These are phyloP conservation scores for Hemithea aestivaria DNA, from an alignment of 2,888 invertebrate genomes.

Conservation along the genomic window DNA sequence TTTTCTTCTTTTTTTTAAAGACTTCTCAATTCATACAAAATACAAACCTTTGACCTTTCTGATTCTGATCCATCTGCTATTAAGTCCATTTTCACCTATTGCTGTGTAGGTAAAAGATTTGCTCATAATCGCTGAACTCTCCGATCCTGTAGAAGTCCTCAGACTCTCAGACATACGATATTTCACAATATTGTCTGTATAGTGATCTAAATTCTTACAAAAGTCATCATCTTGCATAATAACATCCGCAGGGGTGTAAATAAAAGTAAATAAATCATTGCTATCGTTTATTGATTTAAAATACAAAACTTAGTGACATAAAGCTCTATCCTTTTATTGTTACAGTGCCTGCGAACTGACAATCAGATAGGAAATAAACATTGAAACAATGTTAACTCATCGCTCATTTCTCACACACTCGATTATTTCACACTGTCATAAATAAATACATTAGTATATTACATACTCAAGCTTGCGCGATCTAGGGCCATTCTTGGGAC, in stretches of 20 bases:
- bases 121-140: no score
- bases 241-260: constrained; percentile 19
- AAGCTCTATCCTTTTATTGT: constrained; percentile 80
- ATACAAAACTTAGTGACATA: constrained; percentile 80
- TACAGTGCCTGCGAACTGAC: constrained; percentile 79
- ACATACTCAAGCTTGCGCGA: constrained; percentile 50
- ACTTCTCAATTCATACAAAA: no score
- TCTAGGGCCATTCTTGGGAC: constrained; percentile 65
- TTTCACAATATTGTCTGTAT: no score
- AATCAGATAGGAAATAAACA: constrained; percentile 79
- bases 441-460: constrained; percentile 28
- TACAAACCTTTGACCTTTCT: no score
- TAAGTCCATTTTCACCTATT: no score
- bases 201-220: no score
- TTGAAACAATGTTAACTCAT: constrained; percentile 47
- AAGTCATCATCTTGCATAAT: no score
- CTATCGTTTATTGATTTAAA: constrained; percentile 80
- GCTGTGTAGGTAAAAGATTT: no score
- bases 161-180: no score
- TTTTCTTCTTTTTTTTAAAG: no score
- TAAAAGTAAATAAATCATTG: constrained; percentile 57
- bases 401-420: constrained; percentile 49
- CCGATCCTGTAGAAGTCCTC: no score
- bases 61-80: no score
- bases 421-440: constrained; percentile 25